Percentiles rank a stretch among this genome's conserved stretches.
Conservation (phyloP, 2,888 invertebrate genomes). For the Synergus itoensis region DNA sequence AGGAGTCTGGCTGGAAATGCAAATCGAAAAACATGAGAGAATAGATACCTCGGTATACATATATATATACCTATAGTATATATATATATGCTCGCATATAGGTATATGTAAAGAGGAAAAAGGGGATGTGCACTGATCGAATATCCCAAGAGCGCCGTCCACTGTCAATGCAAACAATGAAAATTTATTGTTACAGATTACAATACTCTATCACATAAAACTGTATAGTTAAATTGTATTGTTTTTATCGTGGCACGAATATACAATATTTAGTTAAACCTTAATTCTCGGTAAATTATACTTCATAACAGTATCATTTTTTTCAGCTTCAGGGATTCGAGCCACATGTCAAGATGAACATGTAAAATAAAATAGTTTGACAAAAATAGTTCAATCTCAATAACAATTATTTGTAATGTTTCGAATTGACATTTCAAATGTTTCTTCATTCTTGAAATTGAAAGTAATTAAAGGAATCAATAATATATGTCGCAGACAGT, state of each 20-base stretch:
- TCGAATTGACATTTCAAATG: too few relatives aligned
- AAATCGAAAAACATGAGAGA: slow-evolving; percentile 28
- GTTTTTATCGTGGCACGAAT: slow-evolving; percentile 3
- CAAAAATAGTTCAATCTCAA: background rate
- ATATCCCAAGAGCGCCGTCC: slow-evolving; percentile 30
- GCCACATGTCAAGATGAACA: background rate
- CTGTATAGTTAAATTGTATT: slow-evolving; percentile 27
- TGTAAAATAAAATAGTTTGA: background rate
- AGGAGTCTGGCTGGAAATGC: slow-evolving; percentile 33
- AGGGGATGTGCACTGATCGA: slow-evolving; percentile 19
- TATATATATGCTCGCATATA: too few relatives aligned
- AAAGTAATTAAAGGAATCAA: background rate
- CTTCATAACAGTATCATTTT: slow-evolving; percentile 9
- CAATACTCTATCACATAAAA: slow-evolving; percentile 22
- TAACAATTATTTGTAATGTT: too few relatives aligned
- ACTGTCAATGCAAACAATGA: slow-evolving; percentile 37
- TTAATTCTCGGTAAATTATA: slow-evolving; percentile 15
- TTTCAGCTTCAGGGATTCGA: slow-evolving; percentile 29
- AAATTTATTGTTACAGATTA: slow-evolving; percentile 36
- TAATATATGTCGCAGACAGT: background rate
- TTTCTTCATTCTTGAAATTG: background rate
- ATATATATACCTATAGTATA: too few relatives aligned
- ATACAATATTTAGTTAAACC: slow-evolving; percentile 16
- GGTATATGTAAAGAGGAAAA: background rate
- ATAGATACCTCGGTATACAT: background rate